phyloP scores from a whole-genome alignment of 2,888 invertebrate species.

The Apodemia hepburni region DNA sequence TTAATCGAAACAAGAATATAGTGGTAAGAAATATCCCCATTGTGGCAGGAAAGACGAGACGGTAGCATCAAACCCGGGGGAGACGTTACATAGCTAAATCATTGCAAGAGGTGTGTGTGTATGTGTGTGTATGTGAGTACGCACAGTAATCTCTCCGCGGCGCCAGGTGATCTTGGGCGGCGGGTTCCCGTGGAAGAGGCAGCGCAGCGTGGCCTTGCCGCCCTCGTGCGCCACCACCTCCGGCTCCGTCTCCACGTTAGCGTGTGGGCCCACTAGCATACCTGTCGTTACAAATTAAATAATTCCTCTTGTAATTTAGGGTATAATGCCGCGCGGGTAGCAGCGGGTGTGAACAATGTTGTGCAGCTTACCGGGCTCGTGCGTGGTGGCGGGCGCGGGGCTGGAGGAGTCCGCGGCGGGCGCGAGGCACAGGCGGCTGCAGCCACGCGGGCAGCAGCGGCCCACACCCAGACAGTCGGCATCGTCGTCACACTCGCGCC shows the following conservation, averaged over 20 bases:
- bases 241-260: slow-evolving; percentile 72
- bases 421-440: slow-evolving; percentile 84
- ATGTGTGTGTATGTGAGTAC: slow-evolving; percentile 28
- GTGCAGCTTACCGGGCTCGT: slow-evolving; percentile 31
- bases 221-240: slow-evolving; percentile 85
- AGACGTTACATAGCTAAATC: too few relatives aligned
- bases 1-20: too few relatives aligned
- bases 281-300: background rate
- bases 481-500: slow-evolving; percentile 87
- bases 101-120: too few relatives aligned
- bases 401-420: slow-evolving; percentile 39
- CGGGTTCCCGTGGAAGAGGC: slow-evolving; percentile 88
- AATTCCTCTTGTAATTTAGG: too few relatives aligned
- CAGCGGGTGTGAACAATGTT: slow-evolving; percentile 79
- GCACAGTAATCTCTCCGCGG: slow-evolving; percentile 85
- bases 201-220: slow-evolving; percentile 85
- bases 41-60: too few relatives aligned
- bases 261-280: slow-evolving; percentile 47
- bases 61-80: too few relatives aligned
- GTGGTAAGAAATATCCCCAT: too few relatives aligned
- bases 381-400: slow-evolving; percentile 23
- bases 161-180: slow-evolving; percentile 89
- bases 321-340: slow-evolving; percentile 87
- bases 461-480: slow-evolving; percentile 88
- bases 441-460: slow-evolving; percentile 92